phyloP scores from a whole-genome alignment of 2,888 invertebrate genomes.

The Galeopsomyia nigrocyanea region DNA sequence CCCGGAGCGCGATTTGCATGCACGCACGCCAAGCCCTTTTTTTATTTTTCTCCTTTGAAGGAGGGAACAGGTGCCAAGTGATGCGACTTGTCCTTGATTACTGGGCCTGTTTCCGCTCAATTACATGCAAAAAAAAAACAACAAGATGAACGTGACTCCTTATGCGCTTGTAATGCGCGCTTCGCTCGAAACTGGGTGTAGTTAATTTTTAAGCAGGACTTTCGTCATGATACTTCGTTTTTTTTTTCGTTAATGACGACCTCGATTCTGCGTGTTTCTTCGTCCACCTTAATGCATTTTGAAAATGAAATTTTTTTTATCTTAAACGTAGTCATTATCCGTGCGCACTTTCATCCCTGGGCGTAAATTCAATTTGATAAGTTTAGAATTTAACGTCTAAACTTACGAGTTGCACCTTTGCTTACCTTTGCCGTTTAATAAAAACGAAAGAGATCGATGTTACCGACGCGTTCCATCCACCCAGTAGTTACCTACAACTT shows the following conservation, averaged over 20 bases:
- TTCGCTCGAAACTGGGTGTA: constrained; percentile 2
- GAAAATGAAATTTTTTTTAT: background rate
- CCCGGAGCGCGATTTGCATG: background rate
- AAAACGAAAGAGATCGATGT: background rate
- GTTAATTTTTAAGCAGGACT: constrained; percentile 27
- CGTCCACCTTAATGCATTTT: background rate
- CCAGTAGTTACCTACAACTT: constrained; percentile 18
- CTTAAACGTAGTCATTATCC: too few species aligned
- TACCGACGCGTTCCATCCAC: constrained; percentile 16
- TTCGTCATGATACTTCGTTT: constrained; percentile 15
- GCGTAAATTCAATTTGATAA: too few species aligned
- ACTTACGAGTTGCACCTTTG: too few species aligned
- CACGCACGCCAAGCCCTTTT: constrained; percentile 26
- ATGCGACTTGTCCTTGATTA: constrained; percentile 52
- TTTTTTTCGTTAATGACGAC: background rate
- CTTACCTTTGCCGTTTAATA: too few species aligned
- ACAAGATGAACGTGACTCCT: background rate
- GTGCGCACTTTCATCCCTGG: too few species aligned
- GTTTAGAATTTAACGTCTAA: too few species aligned
- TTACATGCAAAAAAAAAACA: constrained; percentile 35
- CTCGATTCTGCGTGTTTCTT: constrained; percentile 5
- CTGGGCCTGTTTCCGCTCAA: constrained; percentile 51
- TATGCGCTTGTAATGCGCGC: background rate
- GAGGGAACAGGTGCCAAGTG: constrained; percentile 52
- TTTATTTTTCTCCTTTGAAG: constrained; percentile 25